These are phyloP conservation scores for Ptiloglossa arizonensis DNA, from an alignment of 1,140 invertebrate genomes.

Conservation along the genomic window DNA sequence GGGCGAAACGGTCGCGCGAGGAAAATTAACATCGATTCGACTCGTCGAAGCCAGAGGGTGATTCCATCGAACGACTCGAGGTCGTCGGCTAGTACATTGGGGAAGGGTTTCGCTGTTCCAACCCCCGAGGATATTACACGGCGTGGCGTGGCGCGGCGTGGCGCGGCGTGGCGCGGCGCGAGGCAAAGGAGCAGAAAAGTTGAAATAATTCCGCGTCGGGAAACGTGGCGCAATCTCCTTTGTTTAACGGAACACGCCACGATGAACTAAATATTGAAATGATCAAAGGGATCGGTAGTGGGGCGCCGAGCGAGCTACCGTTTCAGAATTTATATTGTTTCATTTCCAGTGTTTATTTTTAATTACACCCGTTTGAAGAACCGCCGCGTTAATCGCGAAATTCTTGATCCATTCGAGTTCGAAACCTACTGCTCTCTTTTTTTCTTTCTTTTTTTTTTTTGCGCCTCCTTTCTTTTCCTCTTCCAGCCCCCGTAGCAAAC, in stretches of 20 bases:
- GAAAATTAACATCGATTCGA: conserved; percentile 52
- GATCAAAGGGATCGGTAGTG: conserved; percentile 43
- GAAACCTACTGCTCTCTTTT: background rate
- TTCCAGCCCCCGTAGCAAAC: too few species aligned
- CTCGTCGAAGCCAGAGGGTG: conserved; percentile 21
- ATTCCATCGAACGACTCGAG: conserved; percentile 35
- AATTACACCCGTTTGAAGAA: conserved; percentile 13
- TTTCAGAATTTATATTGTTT: conserved; percentile 51
- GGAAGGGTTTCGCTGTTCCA: conserved; percentile 25
- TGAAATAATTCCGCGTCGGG: conserved; percentile 23
- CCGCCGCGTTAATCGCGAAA: background rate
- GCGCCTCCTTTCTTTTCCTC: too few species aligned
- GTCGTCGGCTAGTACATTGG: conserved; percentile 43
- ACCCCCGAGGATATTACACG: conserved; percentile 30
- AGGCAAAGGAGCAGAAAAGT: conserved; percentile 35
- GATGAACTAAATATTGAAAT: conserved; percentile 27
- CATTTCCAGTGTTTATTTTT: conserved; percentile 38
- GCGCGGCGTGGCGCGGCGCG: conserved; percentile 1
- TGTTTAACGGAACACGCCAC: conserved; percentile 29
- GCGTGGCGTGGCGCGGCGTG: conserved; percentile 11
- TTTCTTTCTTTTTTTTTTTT: too few species aligned
- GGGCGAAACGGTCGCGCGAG: background rate
- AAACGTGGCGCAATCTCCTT: conserved; percentile 30
- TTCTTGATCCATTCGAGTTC: background rate
- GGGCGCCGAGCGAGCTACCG: background rate